Evolutionary conservation across 2,888 invertebrate genomes (phyloP).

Genomic region (Nephrocerus scutellatus): DNA sequence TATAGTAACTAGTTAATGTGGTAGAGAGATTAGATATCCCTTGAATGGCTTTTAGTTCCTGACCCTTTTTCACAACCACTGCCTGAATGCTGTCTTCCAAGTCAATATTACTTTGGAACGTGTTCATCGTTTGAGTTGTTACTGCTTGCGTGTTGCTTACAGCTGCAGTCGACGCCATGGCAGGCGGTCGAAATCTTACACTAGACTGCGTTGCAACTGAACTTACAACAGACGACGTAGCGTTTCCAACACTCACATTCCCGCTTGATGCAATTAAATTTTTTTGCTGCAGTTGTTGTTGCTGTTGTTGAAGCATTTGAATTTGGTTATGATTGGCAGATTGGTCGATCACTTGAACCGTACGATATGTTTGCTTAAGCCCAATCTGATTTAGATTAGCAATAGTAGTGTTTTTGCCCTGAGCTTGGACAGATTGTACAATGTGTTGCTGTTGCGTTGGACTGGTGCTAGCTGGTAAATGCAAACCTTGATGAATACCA

Average conservation of each 20-base stretch:
- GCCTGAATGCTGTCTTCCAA: conserved; percentile 46
- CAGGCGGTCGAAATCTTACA: no score
- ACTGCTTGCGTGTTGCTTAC: conserved; percentile 11
- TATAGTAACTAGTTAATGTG: conserved; percentile 38
- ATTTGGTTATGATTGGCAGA: neutral
- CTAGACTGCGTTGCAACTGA: neutral
- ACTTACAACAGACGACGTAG: conserved; percentile 12
- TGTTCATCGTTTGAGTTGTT: conserved; percentile 21
- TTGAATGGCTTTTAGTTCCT: conserved; percentile 29
- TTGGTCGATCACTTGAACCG: no score
- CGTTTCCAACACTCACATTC: conserved; percentile 10
- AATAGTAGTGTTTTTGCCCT: no score
- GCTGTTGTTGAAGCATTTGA: conserved; percentile 5
- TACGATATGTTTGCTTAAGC: no score
- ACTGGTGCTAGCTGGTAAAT: no score
- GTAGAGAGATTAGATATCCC: conserved; percentile 23
- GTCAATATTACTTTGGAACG: conserved; percentile 26
- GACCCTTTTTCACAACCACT: conserved; percentile 42
- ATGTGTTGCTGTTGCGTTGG: no score
- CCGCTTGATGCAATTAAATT: conserved; percentile 2
- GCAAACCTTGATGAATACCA: no score
- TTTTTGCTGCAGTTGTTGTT: conserved; percentile 23
- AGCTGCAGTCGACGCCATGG: neutral
- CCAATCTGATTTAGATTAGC: no score
- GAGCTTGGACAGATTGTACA: no score